A percentile compares a stretch with the other conserved stretches of the same genome.
Evolutionary conservation across 2,113 vertebrate genomes (phyloP).

Genomic region (Scartelaos histophorus): DNA sequence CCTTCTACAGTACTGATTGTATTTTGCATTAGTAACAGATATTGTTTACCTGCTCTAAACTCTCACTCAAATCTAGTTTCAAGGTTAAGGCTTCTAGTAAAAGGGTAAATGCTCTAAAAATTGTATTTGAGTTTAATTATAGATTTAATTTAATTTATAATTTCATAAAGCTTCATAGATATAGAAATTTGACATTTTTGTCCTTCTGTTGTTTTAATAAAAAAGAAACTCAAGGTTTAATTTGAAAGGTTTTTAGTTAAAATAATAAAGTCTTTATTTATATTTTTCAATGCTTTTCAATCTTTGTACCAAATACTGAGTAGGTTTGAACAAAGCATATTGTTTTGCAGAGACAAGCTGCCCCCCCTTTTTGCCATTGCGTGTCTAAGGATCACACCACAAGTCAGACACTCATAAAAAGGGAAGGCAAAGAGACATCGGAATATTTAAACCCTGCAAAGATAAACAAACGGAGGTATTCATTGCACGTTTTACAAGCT

Average conservation of each 20-base stretch:
- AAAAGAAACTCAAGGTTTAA: no score
- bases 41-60: background rate
- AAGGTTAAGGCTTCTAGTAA: background rate
- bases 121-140: no score
- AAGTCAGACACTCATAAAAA: constrained; percentile 78
- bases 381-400: constrained; percentile 69
- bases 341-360: constrained; percentile 62
- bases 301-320: background rate
- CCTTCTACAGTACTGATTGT: background rate
- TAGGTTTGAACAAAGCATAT: constrained; percentile 48
- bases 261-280: no score
- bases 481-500: constrained; percentile 79
- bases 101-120: background rate
- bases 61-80: background rate
- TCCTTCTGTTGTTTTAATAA: background rate
- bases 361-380: constrained; percentile 55
- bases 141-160: background rate
- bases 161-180: background rate
- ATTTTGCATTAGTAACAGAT: background rate
- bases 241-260: no score
- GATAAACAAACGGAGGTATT: constrained; percentile 83
- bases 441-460: constrained; percentile 78
- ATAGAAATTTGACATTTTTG: background rate
- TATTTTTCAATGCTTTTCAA: background rate
- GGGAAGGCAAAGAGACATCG: constrained; percentile 72